Conservation (phyloP, 2,797 vertebrate genomes). For the Tinamus major region DNA sequence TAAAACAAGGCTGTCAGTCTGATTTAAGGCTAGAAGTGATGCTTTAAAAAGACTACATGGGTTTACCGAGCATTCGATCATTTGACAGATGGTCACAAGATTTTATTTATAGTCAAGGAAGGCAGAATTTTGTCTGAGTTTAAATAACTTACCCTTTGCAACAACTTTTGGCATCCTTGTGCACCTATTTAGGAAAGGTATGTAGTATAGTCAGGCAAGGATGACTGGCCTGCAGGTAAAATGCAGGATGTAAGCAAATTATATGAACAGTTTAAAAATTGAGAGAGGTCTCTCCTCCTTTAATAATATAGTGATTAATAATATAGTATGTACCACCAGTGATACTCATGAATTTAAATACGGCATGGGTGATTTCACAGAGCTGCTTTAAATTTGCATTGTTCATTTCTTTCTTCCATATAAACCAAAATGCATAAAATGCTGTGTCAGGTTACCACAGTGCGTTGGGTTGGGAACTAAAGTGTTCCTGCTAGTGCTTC, state of each 20-base stretch:
- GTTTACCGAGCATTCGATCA: constrained; percentile 48
- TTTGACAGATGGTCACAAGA: constrained; percentile 54
- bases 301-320: not conserved
- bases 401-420: not conserved
- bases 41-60: constrained; percentile 8
- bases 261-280: not conserved
- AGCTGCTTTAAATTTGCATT: not conserved
- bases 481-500: not conserved
- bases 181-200: constrained; percentile 27
- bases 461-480: not conserved
- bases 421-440: not conserved
- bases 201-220: not conserved
- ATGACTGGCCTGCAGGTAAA: constrained; percentile 10
- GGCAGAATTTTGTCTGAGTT: constrained; percentile 25
- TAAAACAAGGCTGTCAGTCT: constrained; percentile 54
- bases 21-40: constrained; percentile 60
- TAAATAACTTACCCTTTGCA: constrained; percentile 33
- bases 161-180: constrained; percentile 27
- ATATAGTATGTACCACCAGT: not conserved
- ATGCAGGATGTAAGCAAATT: constrained; percentile 17
- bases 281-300: not conserved
- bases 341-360: not conserved
- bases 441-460: not conserved
- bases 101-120: constrained; percentile 58
- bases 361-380: not conserved